These are phyloP conservation scores for Erebia ligea DNA, from an alignment of 2,888 invertebrate species.

Conservation along the genomic window DNA sequence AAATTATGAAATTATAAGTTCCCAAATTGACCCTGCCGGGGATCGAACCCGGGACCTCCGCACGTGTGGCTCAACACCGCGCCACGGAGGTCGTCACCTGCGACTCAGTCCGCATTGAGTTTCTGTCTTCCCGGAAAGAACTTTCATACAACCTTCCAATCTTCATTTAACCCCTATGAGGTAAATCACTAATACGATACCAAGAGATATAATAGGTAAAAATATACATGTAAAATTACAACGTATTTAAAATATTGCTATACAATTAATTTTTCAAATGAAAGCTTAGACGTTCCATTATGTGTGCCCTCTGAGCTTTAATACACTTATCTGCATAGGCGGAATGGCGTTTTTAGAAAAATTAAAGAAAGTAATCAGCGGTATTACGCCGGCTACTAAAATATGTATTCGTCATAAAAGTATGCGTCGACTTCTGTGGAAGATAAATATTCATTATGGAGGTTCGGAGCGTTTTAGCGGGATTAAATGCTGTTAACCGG, in stretches of 20 bases:
- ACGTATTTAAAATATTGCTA: conserved; percentile 12
- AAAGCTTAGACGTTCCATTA: conserved; percentile 55
- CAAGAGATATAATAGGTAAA: neutral
- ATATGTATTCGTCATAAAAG: conserved; percentile 83
- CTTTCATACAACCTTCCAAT: no score
- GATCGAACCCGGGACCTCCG: no score
- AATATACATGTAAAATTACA: neutral
- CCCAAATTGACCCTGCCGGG: no score
- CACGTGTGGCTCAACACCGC: no score
- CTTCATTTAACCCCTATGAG: no score
- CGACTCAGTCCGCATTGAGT: no score
- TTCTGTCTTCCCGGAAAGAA: no score
- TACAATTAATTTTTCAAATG: conserved; percentile 43
- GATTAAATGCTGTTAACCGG: conserved; percentile 78
- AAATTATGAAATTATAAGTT: no score
- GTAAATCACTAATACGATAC: no score
- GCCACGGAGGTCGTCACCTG: no score
- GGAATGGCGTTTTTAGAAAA: conserved; percentile 68
- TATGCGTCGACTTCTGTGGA: conserved; percentile 76
- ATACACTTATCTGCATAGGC: conserved; percentile 65
- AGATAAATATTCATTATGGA: conserved; percentile 82
- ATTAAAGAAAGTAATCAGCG: conserved; percentile 82
- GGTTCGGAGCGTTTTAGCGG: conserved; percentile 81
- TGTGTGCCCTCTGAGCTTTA: conserved; percentile 70
- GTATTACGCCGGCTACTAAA: conserved; percentile 80